Evolutionary conservation across 2,797 vertebrate species (phyloP).

Genomic region (Rhabdomys pumilio): DNA sequence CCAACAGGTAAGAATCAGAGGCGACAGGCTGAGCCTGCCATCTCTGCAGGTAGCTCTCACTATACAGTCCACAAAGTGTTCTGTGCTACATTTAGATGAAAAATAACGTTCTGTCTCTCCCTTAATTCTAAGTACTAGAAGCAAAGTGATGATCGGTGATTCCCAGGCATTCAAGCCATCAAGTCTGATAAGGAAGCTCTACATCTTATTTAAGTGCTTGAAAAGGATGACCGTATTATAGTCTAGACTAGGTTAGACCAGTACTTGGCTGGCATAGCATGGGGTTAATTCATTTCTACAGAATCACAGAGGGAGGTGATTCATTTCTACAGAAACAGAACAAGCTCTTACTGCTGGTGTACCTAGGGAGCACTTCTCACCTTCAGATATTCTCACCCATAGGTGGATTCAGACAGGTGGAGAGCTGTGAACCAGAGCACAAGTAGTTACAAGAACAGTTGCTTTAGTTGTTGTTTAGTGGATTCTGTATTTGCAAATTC

Average conservation of each 20-base stretch:
- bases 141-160: not conserved
- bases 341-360: not conserved
- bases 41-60: not conserved
- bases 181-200: not conserved
- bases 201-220: not conserved
- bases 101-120: not conserved
- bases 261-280: no score
- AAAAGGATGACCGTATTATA: no score
- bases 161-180: not conserved
- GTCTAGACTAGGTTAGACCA: not conserved
- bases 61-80: rapidly evolving
- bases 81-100: not conserved
- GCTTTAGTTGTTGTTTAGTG: not conserved
- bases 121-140: not conserved
- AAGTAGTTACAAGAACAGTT: not conserved
- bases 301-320: not conserved
- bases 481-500: not conserved
- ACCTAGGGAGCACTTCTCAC: not conserved
- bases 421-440: not conserved
- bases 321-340: not conserved
- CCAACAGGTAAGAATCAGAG: not conserved
- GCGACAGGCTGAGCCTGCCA: not conserved
- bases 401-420: not conserved
- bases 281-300: not conserved
- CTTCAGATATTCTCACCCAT: not conserved